Evolutionary conservation across 2,113 vertebrate genomes (phyloP).

Genomic region (Trogon surrucura): DNA sequence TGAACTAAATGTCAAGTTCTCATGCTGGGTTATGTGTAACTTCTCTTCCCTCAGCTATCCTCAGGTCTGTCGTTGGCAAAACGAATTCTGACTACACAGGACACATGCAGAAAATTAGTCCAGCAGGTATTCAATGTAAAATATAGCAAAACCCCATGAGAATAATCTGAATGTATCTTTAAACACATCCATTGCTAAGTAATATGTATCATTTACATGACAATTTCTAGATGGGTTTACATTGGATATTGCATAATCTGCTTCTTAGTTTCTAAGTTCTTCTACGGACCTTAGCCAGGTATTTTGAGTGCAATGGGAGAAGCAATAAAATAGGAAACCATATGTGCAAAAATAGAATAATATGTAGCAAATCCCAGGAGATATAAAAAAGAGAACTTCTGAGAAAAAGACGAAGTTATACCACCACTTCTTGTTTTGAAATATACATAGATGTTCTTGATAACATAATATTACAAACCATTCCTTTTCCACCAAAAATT

Average conservation of each 20-base stretch:
- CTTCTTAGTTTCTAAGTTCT: background rate
- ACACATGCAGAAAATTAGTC: background rate
- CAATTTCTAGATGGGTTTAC: accelerated
- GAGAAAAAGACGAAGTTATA: background rate
- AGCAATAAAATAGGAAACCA: background rate
- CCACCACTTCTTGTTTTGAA: background rate
- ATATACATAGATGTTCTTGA: accelerated
- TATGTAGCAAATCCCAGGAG: background rate
- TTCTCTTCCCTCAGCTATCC: background rate
- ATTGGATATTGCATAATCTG: background rate
- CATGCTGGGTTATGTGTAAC: background rate
- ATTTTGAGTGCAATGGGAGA: background rate
- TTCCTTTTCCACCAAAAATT: background rate
- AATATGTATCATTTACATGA: background rate
- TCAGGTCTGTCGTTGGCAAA: background rate
- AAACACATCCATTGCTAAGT: background rate
- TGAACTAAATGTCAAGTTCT: background rate
- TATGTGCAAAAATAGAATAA: background rate
- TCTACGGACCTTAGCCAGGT: accelerated
- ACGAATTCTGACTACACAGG: background rate
- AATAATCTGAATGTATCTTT: background rate
- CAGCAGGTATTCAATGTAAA: background rate
- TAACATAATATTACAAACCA: background rate
- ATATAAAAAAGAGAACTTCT: background rate
- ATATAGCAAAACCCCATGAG: background rate